Percentiles rank a stretch among this genome's conserved stretches.
Conservation (phyloP, 2,888 invertebrate genomes). For the Sussaba pulchella region DNA sequence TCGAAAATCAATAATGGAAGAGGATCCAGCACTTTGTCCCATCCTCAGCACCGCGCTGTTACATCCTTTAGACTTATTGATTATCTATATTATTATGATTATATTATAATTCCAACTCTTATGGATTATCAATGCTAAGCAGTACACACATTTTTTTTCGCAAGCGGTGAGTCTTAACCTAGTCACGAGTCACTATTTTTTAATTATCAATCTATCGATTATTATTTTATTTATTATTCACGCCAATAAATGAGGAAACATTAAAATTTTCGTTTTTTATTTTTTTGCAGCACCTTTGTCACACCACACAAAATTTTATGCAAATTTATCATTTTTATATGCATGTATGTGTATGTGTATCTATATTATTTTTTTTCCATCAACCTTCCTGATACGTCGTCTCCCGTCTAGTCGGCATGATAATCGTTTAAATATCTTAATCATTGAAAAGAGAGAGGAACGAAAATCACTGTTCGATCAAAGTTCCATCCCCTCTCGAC, state of each 20-base stretch:
- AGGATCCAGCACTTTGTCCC: conserved; percentile 44
- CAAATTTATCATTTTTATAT: conserved; percentile 8
- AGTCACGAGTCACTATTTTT: conserved; percentile 84
- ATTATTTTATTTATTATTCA: conserved; percentile 83
- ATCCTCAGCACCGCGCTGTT: conserved; percentile 68
- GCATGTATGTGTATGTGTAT: conserved; percentile 78
- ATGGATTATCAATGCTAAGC: conserved; percentile 67
- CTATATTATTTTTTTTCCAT: conserved; percentile 72
- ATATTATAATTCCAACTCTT: conserved; percentile 68
- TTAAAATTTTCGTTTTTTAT: conserved; percentile 65
- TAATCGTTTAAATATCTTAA: conserved; percentile 27
- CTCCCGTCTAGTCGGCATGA: conserved; percentile 48
- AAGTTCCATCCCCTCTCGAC: conserved; percentile 53
- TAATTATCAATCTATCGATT: conserved; percentile 81
- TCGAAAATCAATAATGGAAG: conserved; percentile 14
- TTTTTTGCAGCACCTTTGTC: conserved; percentile 31
- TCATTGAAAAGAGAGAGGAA: conserved; percentile 41
- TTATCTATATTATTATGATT: conserved; percentile 72
- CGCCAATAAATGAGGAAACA: conserved; percentile 71
- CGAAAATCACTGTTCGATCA: conserved; percentile 33
- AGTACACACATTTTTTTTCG: conserved; percentile 75
- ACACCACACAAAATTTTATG: conserved; percentile 22
- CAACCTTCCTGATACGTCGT: conserved; percentile 31
- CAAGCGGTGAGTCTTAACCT: conserved; percentile 84
- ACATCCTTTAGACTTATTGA: conserved; percentile 69